Evolutionary conservation across 2,113 vertebrate species (phyloP).

Genomic region (Corythaixoides concolor): DNA sequence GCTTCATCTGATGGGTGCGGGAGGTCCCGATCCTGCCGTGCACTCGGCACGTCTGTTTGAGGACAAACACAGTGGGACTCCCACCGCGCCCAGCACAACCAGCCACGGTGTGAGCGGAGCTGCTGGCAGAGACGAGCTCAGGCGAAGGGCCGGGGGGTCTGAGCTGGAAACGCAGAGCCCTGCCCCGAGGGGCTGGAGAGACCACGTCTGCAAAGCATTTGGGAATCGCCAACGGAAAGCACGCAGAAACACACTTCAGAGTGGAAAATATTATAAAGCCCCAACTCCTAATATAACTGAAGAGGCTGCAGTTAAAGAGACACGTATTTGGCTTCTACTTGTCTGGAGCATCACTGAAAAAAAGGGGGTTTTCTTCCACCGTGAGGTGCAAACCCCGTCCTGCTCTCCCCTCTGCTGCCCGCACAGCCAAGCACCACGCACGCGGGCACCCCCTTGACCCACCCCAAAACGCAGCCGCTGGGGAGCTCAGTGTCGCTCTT

Average conservation of each 20-base stretch:
- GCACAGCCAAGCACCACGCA: not conserved
- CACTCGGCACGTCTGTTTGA: not conserved
- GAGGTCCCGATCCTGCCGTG: not conserved
- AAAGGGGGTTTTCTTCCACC: not conserved
- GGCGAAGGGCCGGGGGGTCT: rapidly evolving
- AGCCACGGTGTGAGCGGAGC: not conserved
- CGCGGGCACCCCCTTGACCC: rapidly evolving
- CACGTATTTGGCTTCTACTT: not conserved
- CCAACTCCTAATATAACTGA: not conserved
- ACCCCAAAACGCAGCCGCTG: rapidly evolving
- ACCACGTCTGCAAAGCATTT: not conserved
- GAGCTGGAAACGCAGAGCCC: not conserved
- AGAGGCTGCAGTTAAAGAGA: not conserved
- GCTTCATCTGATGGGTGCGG: not conserved
- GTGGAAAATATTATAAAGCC: not conserved
- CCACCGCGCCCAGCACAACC: not conserved
- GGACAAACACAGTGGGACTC: not conserved
- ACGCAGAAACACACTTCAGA: not conserved
- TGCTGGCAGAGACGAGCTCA: not conserved
- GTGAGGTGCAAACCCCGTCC: not conserved
- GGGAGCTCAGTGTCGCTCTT: not conserved
- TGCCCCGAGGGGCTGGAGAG: not conserved
- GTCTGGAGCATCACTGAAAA: not conserved
- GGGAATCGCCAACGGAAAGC: not conserved
- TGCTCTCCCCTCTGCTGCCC: not conserved